Evolutionary conservation across 2,113 vertebrate genomes (phyloP).

Genomic region (Felis chaus): DNA sequence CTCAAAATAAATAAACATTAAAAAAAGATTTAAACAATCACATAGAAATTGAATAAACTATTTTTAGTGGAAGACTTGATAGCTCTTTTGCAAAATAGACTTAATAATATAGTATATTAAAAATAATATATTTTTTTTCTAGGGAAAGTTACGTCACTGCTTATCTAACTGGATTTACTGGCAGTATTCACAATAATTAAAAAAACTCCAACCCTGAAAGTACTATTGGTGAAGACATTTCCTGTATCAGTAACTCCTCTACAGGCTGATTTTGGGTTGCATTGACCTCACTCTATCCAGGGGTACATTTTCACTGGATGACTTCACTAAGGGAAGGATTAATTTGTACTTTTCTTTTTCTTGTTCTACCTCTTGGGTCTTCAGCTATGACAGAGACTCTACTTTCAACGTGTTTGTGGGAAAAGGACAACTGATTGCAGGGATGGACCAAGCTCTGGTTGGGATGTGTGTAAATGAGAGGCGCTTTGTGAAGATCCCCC

Average conservation of each 20-base stretch:
- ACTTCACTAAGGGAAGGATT: neutral
- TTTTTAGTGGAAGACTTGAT: neutral
- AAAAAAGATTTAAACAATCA: neutral
- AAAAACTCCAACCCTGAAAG: neutral
- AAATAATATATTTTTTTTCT: neutral
- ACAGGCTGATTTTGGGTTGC: neutral
- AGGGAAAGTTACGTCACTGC: neutral
- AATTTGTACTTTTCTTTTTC: neutral
- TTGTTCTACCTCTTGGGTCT: neutral
- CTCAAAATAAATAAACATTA: no score
- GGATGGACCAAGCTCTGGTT: constrained; percentile 96
- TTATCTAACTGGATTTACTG: neutral
- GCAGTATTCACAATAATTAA: neutral
- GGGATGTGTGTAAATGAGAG: constrained; percentile 98
- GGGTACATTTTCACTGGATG: neutral
- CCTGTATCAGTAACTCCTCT: neutral
- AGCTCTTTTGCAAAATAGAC: neutral
- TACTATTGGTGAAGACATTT: neutral
- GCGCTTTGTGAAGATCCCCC: constrained; percentile 93
- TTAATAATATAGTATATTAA: neutral
- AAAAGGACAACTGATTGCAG: constrained; percentile 93
- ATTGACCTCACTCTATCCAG: neutral
- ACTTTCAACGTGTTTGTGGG: constrained; percentile 97
- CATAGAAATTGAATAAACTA: neutral
- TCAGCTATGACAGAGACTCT: constrained; percentile 95